Base-by-base conservation (phyloP, 2,113 vertebrate genomes). In the Orycteropus afer region DNA sequence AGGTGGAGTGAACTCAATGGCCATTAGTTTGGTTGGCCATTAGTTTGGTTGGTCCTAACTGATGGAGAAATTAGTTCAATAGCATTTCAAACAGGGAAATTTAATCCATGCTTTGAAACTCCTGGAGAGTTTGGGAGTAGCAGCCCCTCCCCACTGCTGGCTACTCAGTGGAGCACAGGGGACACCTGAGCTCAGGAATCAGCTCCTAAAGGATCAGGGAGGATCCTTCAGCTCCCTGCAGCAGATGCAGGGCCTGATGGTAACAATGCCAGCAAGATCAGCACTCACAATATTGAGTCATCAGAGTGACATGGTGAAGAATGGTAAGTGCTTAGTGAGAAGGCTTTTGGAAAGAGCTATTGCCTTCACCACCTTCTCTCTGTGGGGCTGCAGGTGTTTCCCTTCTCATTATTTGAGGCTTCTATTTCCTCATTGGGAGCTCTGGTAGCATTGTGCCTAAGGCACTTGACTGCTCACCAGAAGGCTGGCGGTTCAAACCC, bases 391-490 rank as follows among this genome's bases (percentile, higher is more conserved):
- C 22, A 23, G 59, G 53, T 45, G 22, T 18, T 79, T 55, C 76
- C 67, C 55, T 79, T 71, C 69, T 82, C 25, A 10, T 15, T 53
- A 88, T 86, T 77, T 27, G 37, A 3, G 86, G 88, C 40, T 86
- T 96, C 86, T 67, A 22, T 61, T 92, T 96, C 89, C 86, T 86
- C 47, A 34, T 15, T 76, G 78, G n/a, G n/a, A n/a, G n/a, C n/a
- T n/a, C n/a, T n/a, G n/a, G n/a, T n/a, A n/a, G n/a, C n/a, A n/a
- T n/a, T n/a, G n/a, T n/a, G n/a, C n/a, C n/a, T n/a, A n/a, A n/a
- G n/a, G n/a, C n/a, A n/a, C n/a, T n/a, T n/a, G n/a, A n/a, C n/a
- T n/a, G n/a, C n/a, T n/a, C n/a, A n/a, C n/a, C n/a, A n/a, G n/a
- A n/a, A n/a, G n/a, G n/a, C n/a, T n/a, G n/a, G n/a, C n/a, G n/a